A percentile compares a stretch with the other conserved stretches of the same genome.
Evolutionary conservation across 1,140 invertebrate genomes (phyloP).

Genomic region (Cotesia typhae): DNA sequence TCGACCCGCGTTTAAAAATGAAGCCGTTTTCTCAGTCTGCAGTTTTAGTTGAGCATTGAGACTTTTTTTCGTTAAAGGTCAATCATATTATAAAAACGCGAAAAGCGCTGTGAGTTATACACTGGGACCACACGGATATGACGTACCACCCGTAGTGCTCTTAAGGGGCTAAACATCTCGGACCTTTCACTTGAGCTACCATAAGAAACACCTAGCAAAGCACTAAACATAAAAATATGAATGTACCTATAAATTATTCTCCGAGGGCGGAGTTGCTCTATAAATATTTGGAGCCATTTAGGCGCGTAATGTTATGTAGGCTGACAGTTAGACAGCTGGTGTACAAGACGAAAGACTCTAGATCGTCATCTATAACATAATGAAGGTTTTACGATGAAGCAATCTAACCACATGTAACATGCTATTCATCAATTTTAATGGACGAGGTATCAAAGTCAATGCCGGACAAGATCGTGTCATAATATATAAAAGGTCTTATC

Average conservation of each 20-base stretch:
- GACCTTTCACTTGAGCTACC: constrained; percentile 29
- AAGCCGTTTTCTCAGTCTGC: too few relatives aligned
- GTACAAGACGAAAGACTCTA: constrained; percentile 9
- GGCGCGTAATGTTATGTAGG: constrained; percentile 8
- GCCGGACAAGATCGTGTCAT: neutral
- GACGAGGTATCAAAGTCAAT: too few relatives aligned
- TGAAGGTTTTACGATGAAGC: constrained; percentile 18
- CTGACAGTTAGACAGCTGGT: constrained; percentile 24
- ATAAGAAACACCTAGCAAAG: constrained; percentile 17
- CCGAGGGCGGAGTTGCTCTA: constrained; percentile 27
- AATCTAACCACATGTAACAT: neutral
- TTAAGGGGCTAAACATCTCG: constrained; percentile 35
- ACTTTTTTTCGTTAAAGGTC: neutral
- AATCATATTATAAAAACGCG: constrained; percentile 7
- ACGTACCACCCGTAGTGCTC: constrained; percentile 25
- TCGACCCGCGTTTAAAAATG: too few relatives aligned
- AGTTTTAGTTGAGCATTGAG: too few relatives aligned
- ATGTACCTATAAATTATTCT: constrained; percentile 29
- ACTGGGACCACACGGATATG: constrained; percentile 19
- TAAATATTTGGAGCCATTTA: constrained; percentile 40
- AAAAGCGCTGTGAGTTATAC: constrained; percentile 3
- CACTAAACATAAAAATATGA: constrained; percentile 12
- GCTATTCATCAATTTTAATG: too few relatives aligned
- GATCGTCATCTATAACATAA: neutral
- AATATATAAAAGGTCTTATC: neutral